These are phyloP conservation scores for Busseola fusca DNA, from an alignment of 2,888 invertebrate genomes.

Conservation along the genomic window DNA sequence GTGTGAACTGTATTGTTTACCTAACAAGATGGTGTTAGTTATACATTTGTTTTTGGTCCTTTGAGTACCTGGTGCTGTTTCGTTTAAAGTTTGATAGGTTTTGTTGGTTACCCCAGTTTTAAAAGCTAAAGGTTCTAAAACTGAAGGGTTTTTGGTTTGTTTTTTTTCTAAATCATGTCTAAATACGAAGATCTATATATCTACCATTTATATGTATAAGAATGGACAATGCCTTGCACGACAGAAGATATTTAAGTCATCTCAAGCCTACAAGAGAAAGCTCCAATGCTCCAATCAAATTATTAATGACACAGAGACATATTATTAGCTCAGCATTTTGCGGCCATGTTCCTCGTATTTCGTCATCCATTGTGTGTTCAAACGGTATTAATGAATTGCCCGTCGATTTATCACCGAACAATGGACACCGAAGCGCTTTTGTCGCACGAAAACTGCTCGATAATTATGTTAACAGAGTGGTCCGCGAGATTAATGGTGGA, in stretches of 20 bases:
- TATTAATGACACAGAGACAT: constrained; percentile 60
- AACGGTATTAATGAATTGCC: constrained; percentile 68
- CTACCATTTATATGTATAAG: not conserved
- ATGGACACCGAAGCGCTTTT: constrained; percentile 55
- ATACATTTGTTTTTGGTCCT: constrained; percentile 10
- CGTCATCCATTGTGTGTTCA: constrained; percentile 65
- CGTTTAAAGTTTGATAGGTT: not conserved
- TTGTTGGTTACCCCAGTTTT: not conserved
- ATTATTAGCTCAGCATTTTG: constrained; percentile 40
- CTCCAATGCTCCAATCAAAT: constrained; percentile 58
- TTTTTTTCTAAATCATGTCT: not conserved
- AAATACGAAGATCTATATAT: not conserved
- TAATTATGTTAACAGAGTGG: constrained; percentile 63
- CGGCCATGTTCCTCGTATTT: constrained; percentile 52
- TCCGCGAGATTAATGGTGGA: constrained; percentile 55
- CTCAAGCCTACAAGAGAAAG: constrained; percentile 48
- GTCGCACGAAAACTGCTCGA: constrained; percentile 58
- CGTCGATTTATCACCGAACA: constrained; percentile 67
- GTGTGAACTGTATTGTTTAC: constrained; percentile 51
- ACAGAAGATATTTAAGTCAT: not conserved
- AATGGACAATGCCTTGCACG: not conserved
- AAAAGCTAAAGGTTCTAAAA: not conserved
- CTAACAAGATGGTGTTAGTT: constrained; percentile 45
- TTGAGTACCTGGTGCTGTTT: not conserved
- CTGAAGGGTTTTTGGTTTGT: not conserved